Percentiles rank a stretch among this genome's conserved stretches.
Conservation (phyloP, 1,140 invertebrate species). For the Drosophila suzukii region DNA sequence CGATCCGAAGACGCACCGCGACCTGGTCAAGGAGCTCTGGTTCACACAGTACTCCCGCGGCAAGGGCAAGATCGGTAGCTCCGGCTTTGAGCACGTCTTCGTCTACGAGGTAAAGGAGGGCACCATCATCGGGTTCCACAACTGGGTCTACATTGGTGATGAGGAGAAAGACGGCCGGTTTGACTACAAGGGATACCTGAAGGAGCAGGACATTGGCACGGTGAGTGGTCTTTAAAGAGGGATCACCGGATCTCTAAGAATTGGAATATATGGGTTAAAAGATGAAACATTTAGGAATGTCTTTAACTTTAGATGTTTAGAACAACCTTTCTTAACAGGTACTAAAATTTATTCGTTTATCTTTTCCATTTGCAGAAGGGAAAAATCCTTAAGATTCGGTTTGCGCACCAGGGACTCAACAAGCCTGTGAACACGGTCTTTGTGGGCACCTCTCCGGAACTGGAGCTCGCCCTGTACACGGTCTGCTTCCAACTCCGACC, state of each 20-base stretch:
- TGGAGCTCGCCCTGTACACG: conserved; percentile 96
- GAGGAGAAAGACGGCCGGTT: conserved; percentile 88
- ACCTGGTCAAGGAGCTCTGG: conserved; percentile 91
- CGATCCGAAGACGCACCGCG: conserved; percentile 89
- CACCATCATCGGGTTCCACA: conserved; percentile 93
- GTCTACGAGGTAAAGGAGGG: conserved; percentile 92
- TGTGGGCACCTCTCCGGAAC: conserved; percentile 95
- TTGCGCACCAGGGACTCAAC: conserved; percentile 89
- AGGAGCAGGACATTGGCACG: conserved; percentile 88
- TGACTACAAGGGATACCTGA: conserved; percentile 93
- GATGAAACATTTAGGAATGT: not conserved
- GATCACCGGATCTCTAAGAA: not conserved
- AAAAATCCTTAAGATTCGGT: conserved; percentile 90
- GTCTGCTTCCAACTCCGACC: conserved; percentile 91
- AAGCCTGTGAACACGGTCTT: conserved; percentile 93
- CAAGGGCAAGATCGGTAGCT: conserved; percentile 90
- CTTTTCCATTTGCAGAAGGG: conserved; percentile 88
- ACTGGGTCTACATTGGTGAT: conserved; percentile 93
- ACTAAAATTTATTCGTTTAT: not conserved
- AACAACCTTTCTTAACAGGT: too few relatives aligned
- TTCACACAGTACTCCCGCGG: conserved; percentile 93
- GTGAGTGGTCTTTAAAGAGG: conserved; percentile 85
- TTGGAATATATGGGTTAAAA: not conserved
- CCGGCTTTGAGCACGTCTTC: conserved; percentile 95
- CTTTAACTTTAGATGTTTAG: too few relatives aligned